phyloP scores from a whole-genome alignment of 2,113 vertebrate genomes.

The Acinonyx jubatus region DNA sequence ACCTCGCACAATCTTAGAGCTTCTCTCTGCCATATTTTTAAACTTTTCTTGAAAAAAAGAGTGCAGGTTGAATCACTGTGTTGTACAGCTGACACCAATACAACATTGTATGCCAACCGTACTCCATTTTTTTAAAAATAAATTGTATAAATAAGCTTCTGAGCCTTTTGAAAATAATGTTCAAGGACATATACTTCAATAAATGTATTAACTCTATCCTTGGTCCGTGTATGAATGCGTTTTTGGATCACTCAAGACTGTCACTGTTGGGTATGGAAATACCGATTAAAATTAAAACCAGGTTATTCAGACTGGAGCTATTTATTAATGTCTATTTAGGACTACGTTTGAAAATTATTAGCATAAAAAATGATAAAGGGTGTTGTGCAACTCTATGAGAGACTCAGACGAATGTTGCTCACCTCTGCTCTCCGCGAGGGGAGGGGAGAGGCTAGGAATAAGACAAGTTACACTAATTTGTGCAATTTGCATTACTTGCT shows the following conservation, averaged over 20 bases:
- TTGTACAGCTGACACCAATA: neutral
- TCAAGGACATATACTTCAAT: neutral
- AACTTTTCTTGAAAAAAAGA: neutral
- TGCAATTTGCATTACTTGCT: neutral
- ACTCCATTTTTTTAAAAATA: neutral
- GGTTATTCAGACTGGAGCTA: neutral
- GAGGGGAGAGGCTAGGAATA: neutral
- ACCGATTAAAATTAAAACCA: neutral
- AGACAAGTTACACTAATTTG: neutral
- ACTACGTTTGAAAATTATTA: neutral
- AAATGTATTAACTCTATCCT: neutral
- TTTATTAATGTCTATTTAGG: neutral
- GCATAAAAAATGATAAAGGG: neutral
- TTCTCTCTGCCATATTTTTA: neutral
- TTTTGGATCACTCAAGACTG: slow-evolving; percentile 23
- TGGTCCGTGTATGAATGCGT: neutral
- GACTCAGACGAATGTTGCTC: neutral
- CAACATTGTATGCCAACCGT: neutral
- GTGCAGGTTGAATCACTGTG: neutral
- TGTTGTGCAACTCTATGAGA: neutral
- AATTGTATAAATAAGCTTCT: neutral
- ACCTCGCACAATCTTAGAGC: neutral
- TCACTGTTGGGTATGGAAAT: neutral
- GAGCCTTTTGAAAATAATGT: neutral
- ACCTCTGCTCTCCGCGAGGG: neutral